These are phyloP conservation scores for Eurytoma californica DNA, from an alignment of 2,888 invertebrate species.

Conservation along the genomic window DNA sequence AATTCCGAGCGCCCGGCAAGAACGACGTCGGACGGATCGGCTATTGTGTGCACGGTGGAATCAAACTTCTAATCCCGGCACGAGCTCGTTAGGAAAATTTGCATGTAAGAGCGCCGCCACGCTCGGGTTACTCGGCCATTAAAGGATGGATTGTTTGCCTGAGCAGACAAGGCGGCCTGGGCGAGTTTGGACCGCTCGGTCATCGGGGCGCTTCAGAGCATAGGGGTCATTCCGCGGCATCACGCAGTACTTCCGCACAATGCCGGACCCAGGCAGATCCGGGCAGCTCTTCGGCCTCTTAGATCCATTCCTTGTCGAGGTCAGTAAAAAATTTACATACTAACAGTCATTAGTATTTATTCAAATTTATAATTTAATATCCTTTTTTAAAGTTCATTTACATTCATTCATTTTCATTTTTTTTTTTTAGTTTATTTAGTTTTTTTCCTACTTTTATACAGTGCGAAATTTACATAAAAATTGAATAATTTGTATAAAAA, in stretches of 20 bases:
- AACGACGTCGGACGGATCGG: not conserved
- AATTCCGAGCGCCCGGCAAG: not conserved
- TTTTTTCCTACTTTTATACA: no score
- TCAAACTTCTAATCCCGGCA: not conserved
- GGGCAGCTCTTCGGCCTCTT: constrained; percentile 73
- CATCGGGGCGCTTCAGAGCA: constrained; percentile 75
- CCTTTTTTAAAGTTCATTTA: no score
- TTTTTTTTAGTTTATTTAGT: no score
- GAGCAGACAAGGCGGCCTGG: constrained; percentile 78
- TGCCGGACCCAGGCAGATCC: constrained; percentile 73
- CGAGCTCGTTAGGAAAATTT: not conserved
- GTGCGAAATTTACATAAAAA: no score
- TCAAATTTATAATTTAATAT: no score
- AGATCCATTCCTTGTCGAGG: constrained; percentile 76
- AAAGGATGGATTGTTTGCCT: no score
- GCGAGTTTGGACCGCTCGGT: constrained; percentile 76
- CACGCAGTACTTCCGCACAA: constrained; percentile 75
- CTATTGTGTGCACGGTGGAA: no score
- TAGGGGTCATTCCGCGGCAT: constrained; percentile 77
- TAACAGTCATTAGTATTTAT: no score
- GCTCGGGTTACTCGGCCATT: no score
- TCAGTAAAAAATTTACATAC: constrained; percentile 63
- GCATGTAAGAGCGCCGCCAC: not conserved
- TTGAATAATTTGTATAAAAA: no score
- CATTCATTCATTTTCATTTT: no score